Conservation (phyloP, 2,888 invertebrate genomes). For the Aquatica leii region DNA sequence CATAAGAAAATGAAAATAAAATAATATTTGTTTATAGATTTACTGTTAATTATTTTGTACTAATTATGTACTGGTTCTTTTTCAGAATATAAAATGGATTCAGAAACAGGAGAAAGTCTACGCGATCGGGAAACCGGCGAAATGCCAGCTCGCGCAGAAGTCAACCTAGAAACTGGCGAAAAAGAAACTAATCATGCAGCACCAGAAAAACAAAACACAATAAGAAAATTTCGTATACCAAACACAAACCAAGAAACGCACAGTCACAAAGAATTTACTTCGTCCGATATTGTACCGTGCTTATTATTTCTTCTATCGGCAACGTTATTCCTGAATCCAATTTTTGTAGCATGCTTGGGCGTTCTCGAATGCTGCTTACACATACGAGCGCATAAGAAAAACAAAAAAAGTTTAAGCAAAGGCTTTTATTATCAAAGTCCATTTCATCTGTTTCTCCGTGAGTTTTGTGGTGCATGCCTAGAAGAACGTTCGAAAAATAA, state of each 20-base stretch:
- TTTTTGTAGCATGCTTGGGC: slow-evolving; percentile 63
- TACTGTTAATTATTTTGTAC: too few species aligned
- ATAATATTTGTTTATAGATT: too few species aligned
- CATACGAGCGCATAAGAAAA: slow-evolving; percentile 73
- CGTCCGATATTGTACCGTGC: slow-evolving; percentile 35
- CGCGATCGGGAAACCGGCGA: slow-evolving; percentile 67
- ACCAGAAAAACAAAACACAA: slow-evolving; percentile 21
- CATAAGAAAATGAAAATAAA: too few species aligned
- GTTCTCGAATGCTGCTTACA: slow-evolving; percentile 71
- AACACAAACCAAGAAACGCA: slow-evolving; percentile 16
- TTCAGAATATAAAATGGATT: too few species aligned
- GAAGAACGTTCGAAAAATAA: slow-evolving; percentile 69
- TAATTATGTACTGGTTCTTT: too few species aligned
- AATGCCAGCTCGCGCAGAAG: slow-evolving; percentile 54
- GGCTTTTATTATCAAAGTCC: slow-evolving; percentile 74
- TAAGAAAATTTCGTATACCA: slow-evolving; percentile 33
- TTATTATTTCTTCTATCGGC: slow-evolving; percentile 69
- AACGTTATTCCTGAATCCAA: slow-evolving; percentile 66
- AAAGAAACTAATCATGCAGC: slow-evolving; percentile 47
- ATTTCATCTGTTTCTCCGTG: slow-evolving; percentile 71
- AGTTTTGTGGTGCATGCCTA: slow-evolving; percentile 74
- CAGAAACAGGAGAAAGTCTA: slow-evolving; percentile 46
- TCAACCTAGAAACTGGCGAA: slow-evolving; percentile 66
- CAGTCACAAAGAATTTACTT: slow-evolving; percentile 53
- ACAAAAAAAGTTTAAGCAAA: slow-evolving; percentile 66